Evolutionary conservation across 64 coral and sea anemone species (phyloP).

Genomic region (Cladopsammia gracilis): DNA sequence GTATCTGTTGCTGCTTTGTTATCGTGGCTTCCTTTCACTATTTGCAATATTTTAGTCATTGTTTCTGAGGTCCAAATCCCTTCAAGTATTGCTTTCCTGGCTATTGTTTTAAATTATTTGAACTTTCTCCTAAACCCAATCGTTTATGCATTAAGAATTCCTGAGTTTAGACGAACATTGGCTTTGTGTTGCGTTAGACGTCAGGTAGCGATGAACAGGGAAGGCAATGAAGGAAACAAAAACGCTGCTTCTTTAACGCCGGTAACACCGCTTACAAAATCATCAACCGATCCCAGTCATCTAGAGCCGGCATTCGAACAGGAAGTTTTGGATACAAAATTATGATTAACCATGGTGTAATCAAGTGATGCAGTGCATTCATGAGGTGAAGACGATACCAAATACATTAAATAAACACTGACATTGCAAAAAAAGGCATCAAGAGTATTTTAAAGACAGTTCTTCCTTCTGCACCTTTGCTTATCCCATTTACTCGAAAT

Average conservation of each 20-base stretch:
- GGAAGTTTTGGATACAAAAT: no score
- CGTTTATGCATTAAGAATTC: background rate
- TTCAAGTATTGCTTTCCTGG: background rate
- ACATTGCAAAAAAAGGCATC: no score
- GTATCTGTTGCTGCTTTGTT: background rate
- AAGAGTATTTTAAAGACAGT: no score
- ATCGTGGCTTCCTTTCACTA: background rate
- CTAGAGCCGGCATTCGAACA: no score
- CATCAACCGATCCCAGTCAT: no score
- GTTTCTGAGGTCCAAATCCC: background rate
- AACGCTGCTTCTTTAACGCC: background rate
- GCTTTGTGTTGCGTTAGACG: background rate
- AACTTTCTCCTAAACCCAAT: background rate
- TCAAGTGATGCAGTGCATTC: no score
- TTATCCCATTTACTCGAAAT: no score
- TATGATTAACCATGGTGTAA: no score
- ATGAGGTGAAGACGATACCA: no score
- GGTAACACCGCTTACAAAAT: no score
- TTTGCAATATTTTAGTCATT: background rate
- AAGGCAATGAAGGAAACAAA: background rate
- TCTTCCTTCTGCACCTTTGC: no score
- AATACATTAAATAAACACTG: no score
- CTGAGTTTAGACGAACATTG: background rate
- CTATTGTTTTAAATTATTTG: background rate
- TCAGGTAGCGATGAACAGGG: background rate